phyloP scores from a whole-genome alignment of 2,113 vertebrate species.

The Xiphorhynchus elegans region DNA sequence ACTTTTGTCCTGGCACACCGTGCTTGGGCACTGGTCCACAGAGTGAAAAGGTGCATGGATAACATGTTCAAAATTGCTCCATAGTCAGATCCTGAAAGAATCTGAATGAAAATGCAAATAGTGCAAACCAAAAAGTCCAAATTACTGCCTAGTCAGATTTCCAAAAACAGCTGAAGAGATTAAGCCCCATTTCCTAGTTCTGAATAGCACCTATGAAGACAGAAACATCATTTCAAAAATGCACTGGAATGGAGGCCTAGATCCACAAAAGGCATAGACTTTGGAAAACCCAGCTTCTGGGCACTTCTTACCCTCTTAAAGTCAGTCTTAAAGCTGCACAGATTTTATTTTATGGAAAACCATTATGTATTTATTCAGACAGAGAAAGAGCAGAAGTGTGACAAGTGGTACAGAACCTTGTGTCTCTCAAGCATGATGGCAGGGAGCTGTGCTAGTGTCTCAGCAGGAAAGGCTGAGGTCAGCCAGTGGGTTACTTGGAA shows the following conservation, averaged over 20 bases:
- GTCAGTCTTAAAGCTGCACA: background rate
- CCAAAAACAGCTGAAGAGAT: background rate
- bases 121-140: background rate
- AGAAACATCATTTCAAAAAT: background rate
- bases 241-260: background rate
- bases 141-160: background rate
- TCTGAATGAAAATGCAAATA: background rate
- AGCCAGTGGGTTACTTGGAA: background rate
- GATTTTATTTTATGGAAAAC: background rate
- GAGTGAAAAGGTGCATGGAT: background rate
- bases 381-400: background rate
- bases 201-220: background rate
- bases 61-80: background rate
- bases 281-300: background rate
- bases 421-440: background rate
- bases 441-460: background rate
- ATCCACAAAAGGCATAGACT: background rate
- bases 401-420: background rate
- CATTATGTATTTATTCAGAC: background rate
- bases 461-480: rapidly evolving
- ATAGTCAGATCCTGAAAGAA: background rate
- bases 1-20: background rate
- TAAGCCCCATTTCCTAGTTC: background rate
- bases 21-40: background rate
- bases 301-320: background rate